Base-by-base conservation (phyloP, 2,113 vertebrate species). In the Nyctibius bracteatus region DNA sequence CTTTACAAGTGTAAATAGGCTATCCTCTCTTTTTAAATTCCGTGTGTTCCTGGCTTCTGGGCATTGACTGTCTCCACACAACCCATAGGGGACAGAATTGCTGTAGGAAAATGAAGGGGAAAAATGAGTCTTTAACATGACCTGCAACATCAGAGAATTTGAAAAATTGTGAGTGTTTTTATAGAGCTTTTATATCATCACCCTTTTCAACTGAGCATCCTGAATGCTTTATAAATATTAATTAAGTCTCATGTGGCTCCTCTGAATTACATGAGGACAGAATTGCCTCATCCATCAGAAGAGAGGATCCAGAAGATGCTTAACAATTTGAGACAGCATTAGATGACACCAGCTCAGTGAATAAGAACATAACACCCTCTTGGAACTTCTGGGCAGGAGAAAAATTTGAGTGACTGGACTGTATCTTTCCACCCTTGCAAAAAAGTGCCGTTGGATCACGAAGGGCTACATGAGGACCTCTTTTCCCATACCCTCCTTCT, bases 151-250 rank as follows among this genome's bases (percentile, higher is more conserved):
- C 77, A 93, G 86, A 89, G 80, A 81, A 70, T 81, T 74, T 94
- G 91, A 95, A 94, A 96, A 95, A 81, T 65, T 17, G 9, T 70
- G 57, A 78, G 43, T 75, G 81, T 52, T 92, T 95, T 91, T 81
- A 83, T 46, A 68, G 66, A 54, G 88, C 37, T 83, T 94, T 93
- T 94, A 52, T 86, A 89, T 92, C 86, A 92, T 92, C 88, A 92
- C 28, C 63, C 85, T 86, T 96, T 93, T 96, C 88, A 90, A 63
- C 67, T 44, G 82, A 96, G 92, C 67, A 95, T 95, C 88, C 77
- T 75, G 87, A 94, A 89, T 82, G 62, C 58, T 92, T 93, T 95
- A 95, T 92, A 96, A 93, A 86, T 94, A 95, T 94, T 96, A 95
- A 96, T 95, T 93, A 94, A 92, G 37, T 84, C 94, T 91, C 95